Base-by-base conservation (phyloP, 92 coral and sea anemone genomes). In the Umimayanthus chanpuru region DNA sequence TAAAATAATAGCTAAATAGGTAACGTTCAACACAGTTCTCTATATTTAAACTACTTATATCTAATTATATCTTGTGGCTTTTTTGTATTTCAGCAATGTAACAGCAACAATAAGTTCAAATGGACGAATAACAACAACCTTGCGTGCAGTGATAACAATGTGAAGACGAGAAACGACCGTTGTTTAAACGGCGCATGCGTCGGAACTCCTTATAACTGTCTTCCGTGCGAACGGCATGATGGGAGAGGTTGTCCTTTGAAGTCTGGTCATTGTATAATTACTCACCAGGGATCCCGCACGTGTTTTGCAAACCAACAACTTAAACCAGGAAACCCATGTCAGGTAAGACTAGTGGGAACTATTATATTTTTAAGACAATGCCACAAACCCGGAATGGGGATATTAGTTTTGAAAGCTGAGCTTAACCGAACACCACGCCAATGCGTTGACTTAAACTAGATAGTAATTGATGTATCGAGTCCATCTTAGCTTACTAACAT, bases 91-190 rank as follows among this genome's bases (percentile, higher is more conserved):
- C 77, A 96, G 98, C 94, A 96, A 96, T 96, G 98, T 78, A 89
- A 96, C 94, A 96, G 98, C 89, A 96, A 94, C 85, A 90, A 88
- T 79, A 89, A 90, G 30, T 80, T 88, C 58, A 85, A 81, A 29
- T 96, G 98, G 98, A 96, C 98, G 12, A 93, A 55, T 84, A 96
- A 96, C 93, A 96, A 96, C 86, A 94, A 94, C 76, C 93, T 96
- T 1, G 90, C 67, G 20, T 96, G 98, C 82, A 96, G 96, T 55
- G 98, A 96, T 83, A 85, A 79, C 85, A 94, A 89, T 76, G 88
- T 93, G 56, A 93, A 66, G 74, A 96, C 98, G 20, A 96, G 91
- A 75, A 91, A 94, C 70, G 98, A 96, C 77, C 98, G 92, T 7
- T 96, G 98, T 76, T 49, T 81, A 10, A 94, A 88, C 81, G 98